Conservation (phyloP, 2,888 invertebrate genomes). For the Cataglyphis altisquamis region DNA sequence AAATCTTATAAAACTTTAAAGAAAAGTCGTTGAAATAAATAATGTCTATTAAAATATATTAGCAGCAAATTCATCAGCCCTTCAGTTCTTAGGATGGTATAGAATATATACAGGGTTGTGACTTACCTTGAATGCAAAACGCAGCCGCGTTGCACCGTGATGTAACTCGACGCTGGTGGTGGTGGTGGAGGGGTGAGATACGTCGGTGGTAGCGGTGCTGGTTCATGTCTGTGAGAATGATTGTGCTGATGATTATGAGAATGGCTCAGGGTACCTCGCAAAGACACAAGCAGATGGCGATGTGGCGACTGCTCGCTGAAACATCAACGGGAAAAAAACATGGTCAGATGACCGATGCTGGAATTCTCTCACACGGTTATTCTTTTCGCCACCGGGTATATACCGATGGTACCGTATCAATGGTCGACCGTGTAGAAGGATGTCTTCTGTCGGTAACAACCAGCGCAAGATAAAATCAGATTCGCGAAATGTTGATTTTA, state of each 20-base stretch:
- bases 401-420: constrained; percentile 32
- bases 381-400: constrained; percentile 45
- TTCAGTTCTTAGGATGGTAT: neutral
- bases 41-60: constrained; percentile 3
- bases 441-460: constrained; percentile 42
- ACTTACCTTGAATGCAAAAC: constrained; percentile 82
- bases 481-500: neutral
- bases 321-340: constrained; percentile 59
- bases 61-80: neutral
- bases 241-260: constrained; percentile 74
- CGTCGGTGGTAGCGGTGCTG: constrained; percentile 64
- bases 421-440: constrained; percentile 34
- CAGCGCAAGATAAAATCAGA: constrained; percentile 33
- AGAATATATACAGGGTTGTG: constrained; percentile 29
- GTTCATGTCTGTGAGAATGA: constrained; percentile 79
- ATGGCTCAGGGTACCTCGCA: constrained; percentile 78
- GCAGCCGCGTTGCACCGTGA: constrained; percentile 79
- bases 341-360: constrained; percentile 2
- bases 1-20: neutral
- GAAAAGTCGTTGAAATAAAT: neutral
- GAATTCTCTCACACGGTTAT: constrained; percentile 13
- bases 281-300: constrained; percentile 80
- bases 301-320: constrained; percentile 81
- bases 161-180: constrained; percentile 76
- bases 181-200: constrained; percentile 75